Conservation (phyloP, 2,797 vertebrate genomes). For the Psittacula derbiana region DNA sequence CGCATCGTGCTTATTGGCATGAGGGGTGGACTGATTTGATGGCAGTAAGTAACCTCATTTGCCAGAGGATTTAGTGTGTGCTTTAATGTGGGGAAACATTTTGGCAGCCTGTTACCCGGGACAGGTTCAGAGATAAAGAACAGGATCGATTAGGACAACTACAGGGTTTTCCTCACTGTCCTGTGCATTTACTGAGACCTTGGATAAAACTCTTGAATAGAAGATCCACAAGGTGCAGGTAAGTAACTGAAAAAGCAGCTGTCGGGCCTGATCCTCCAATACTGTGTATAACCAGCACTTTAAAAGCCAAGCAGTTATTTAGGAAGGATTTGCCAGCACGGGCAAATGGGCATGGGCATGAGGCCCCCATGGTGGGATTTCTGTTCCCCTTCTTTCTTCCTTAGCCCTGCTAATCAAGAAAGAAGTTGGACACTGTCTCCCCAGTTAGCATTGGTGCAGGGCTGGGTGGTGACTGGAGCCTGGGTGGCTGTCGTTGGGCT, state of each 20-base stretch:
- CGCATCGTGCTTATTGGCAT: rapidly evolving
- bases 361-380: neutral
- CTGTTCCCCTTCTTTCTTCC: neutral
- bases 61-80: rapidly evolving
- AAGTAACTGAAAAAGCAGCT: neutral
- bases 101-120: neutral
- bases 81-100: rapidly evolving
- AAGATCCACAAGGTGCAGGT: neutral
- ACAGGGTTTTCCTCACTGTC: neutral
- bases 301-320: neutral
- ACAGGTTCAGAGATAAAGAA: neutral
- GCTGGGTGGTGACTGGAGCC: neutral
- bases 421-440: neutral
- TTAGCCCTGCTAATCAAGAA: neutral
- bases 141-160: neutral
- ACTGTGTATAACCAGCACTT: neutral
- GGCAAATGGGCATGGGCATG: too few relatives aligned
- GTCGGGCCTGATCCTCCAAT: constrained; percentile 13
- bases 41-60: rapidly evolving
- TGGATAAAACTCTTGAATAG: neutral
- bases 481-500: neutral
- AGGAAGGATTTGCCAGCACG: neutral
- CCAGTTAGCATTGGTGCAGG: neutral
- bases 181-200: neutral
- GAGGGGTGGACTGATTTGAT: rapidly evolving